Conservation (phyloP, 1,140 invertebrate species). For the Drosophila cardini region DNA sequence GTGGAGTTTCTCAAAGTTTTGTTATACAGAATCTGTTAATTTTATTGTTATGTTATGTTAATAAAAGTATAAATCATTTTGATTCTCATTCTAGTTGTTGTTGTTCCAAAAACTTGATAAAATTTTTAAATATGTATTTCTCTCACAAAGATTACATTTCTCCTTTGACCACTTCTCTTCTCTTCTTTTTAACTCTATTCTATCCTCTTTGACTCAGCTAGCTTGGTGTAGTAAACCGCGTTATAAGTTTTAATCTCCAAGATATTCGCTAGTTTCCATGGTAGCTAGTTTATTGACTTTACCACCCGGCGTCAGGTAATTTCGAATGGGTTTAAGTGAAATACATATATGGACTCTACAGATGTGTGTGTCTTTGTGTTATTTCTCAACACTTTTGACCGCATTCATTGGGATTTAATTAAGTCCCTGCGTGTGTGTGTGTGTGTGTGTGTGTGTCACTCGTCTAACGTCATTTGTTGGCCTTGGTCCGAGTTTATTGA, state of each 20-base stretch:
- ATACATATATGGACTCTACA: slow-evolving; percentile 1
- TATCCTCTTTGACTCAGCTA: too few relatives aligned
- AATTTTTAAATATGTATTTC: too few relatives aligned
- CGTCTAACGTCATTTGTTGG: slow-evolving; percentile 57
- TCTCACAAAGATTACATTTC: too few relatives aligned
- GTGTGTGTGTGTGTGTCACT: neutral
- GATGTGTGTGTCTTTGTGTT: slow-evolving; percentile 9
- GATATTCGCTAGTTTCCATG: slow-evolving; percentile 31
- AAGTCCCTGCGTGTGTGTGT: slow-evolving; percentile 20
- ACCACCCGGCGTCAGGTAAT: slow-evolving; percentile 64
- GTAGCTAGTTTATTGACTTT: slow-evolving; percentile 52
- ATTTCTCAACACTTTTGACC: slow-evolving; percentile 55
- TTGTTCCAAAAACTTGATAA: too few relatives aligned
- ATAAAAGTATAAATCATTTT: too few relatives aligned
- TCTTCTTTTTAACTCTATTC: too few relatives aligned
- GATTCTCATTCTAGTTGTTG: too few relatives aligned
- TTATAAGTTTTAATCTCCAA: neutral
- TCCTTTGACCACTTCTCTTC: too few relatives aligned
- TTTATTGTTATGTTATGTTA: too few relatives aligned
- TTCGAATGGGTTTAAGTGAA: slow-evolving; percentile 29
- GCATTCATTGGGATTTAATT: slow-evolving; percentile 61
- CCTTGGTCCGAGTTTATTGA: slow-evolving; percentile 46
- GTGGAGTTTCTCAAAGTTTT: too few relatives aligned
- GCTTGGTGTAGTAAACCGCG: neutral
- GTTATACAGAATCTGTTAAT: too few relatives aligned